Base-by-base conservation (phyloP, 2,888 invertebrate genomes). In the Laothoe populi region DNA sequence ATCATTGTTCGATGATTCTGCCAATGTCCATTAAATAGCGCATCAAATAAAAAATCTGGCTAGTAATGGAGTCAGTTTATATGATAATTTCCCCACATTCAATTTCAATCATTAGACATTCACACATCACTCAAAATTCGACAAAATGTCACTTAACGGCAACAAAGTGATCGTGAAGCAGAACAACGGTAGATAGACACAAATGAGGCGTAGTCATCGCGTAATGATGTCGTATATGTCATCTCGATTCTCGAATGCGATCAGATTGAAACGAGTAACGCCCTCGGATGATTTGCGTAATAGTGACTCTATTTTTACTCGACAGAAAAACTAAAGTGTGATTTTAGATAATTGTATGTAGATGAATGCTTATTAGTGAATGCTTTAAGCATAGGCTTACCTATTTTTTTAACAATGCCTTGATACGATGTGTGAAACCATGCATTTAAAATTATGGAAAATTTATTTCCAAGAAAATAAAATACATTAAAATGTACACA, bases 101-200 rank as follows among this genome's bases (percentile, higher is more conserved):
- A 42, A 42, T 16, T 16, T 5, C 4, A 0, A 26, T 26, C 16
- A 24, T 11, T 11, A 31, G 23, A 45, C 19, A 59, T 59, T 59
- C n/a, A 26, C 13, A 8, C 44, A 44, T 44, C 44, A 44, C 19
- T 44, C 19, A 44, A 44, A 44, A 44, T 19, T 19, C 44, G 16
- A 16, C 16, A 19, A 53, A 53, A 53, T 53, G 35, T 53, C 53
- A 53, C 35, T 19, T 53, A 53, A 53, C 53, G 35, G 35, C 19
- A 35, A 19, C 19, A 62, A 42, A 57, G 44, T 16, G 44, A 19
- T 44, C 44, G 44, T 44, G 44, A 26, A 42, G 24, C 35, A 62
- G n/a, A 24, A 38, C 57, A 62, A 57, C 61, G 61, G 60, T 61
- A 61, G 53, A 26, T n/a, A 26, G 24, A 53, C 23, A 61, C 24